These are phyloP conservation scores for Neodiprion fabricii DNA, from an alignment of 1,140 invertebrate species.

Conservation along the genomic window DNA sequence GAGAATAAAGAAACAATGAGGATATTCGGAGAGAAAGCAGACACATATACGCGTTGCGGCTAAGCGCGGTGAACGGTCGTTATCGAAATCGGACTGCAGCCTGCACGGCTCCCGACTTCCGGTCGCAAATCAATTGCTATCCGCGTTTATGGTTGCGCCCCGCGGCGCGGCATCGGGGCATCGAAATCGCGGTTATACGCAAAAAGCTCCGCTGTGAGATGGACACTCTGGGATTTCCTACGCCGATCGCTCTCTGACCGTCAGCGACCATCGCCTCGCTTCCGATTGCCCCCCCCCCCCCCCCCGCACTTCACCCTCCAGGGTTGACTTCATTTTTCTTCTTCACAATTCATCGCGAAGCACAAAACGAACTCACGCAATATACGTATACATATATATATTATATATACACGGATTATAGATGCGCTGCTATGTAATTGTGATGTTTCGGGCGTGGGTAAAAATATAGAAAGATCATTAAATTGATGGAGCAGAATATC, in stretches of 20 bases:
- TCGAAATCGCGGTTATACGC: background rate
- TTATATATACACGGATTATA: no score
- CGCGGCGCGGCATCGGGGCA: background rate
- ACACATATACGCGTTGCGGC: no score
- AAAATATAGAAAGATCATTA: no score
- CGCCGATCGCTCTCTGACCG: background rate
- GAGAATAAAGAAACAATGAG: slow-evolving; percentile 6
- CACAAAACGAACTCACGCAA: no score
- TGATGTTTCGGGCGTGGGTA: no score
- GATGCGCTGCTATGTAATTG: no score
- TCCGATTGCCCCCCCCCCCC: background rate
- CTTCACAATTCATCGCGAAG: no score
- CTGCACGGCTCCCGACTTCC: slow-evolving; percentile 39
- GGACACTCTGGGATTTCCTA: background rate
- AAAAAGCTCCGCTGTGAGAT: no score
- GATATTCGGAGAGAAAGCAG: background rate
- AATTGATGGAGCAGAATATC: no score
- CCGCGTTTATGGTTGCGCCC: slow-evolving; percentile 57
- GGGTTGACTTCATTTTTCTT: no score
- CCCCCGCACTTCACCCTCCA: no score
- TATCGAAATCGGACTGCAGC: slow-evolving; percentile 55
- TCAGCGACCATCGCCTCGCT: background rate
- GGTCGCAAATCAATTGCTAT: slow-evolving; percentile 59
- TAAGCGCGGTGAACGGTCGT: slow-evolving; percentile 41
- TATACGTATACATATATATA: no score